A percentile compares a stretch with the other conserved stretches of the same genome.
Conservation (phyloP, 2,797 vertebrate species). For the Petrocephalus schoutedeni region DNA sequence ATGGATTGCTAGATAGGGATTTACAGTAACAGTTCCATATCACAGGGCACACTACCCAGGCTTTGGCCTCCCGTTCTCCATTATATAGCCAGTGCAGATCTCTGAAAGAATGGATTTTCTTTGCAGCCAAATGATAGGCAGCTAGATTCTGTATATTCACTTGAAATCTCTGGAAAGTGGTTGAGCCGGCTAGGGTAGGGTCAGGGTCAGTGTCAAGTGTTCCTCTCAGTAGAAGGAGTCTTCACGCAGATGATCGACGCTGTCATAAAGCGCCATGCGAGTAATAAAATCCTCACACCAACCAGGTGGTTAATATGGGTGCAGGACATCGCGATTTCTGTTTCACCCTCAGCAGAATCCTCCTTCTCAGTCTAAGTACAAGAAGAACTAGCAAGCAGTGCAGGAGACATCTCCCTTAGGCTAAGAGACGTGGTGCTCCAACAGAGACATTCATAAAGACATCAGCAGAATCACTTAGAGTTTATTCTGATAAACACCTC, state of each 20-base stretch:
- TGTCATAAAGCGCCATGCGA: slow-evolving; percentile 1
- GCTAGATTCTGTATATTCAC: not conserved
- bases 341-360: not conserved
- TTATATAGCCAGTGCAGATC: not conserved
- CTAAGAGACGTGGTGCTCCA: not conserved
- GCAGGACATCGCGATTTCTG: not conserved
- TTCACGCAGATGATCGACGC: not conserved
- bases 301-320: not conserved
- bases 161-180: not conserved
- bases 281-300: not conserved
- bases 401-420: not conserved
- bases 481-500: not conserved
- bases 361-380: not conserved
- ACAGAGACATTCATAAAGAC: not conserved
- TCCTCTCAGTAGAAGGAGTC: not conserved
- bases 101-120: not conserved
- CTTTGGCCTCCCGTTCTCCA: not conserved
- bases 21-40: not conserved
- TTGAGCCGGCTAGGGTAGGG: not conserved
- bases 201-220: not conserved
- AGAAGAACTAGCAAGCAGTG: not conserved
- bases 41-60: not conserved
- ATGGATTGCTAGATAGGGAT: not conserved
- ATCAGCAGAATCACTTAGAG: not conserved
- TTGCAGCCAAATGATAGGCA: not conserved